Evolutionary conservation across 2,888 invertebrate genomes (phyloP).

Genomic region (Hymenopus coronatus): DNA sequence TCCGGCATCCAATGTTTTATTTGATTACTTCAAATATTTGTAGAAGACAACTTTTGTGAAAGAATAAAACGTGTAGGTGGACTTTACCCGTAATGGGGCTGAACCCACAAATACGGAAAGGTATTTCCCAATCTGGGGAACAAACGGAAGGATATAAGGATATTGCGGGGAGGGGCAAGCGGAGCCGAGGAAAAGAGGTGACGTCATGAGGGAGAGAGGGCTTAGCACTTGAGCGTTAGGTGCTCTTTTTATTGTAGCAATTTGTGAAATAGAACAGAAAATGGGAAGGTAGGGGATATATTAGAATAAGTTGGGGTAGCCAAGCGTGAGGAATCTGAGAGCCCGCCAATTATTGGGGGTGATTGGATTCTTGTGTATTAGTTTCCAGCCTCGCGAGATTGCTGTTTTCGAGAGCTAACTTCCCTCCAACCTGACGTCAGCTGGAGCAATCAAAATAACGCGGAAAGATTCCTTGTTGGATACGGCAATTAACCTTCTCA

Average conservation of each 20-base stretch:
- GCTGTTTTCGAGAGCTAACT: not conserved
- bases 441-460: not conserved
- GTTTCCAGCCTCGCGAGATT: not conserved
- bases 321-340: slow-evolving; percentile 1
- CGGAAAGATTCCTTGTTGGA: not conserved
- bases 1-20: too few relatives aligned
- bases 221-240: not conserved
- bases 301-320: not conserved
- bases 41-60: too few relatives aligned
- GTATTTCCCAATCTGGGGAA: not conserved
- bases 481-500: not conserved
- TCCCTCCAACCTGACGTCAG: not conserved
- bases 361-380: slow-evolving; percentile 3
- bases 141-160: slow-evolving; percentile 4
- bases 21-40: too few relatives aligned
- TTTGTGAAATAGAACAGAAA: slow-evolving; percentile 21
- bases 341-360: slow-evolving; percentile 2
- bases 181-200: not conserved
- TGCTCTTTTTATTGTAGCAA: not conserved
- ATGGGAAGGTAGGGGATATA: not conserved
- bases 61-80: not conserved
- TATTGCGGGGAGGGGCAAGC: slow-evolving; percentile 3
- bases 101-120: not conserved
- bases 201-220: not conserved
- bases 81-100: not conserved